phyloP scores from a whole-genome alignment of 2,888 invertebrate genomes.

The Cerastis rubricosa region DNA sequence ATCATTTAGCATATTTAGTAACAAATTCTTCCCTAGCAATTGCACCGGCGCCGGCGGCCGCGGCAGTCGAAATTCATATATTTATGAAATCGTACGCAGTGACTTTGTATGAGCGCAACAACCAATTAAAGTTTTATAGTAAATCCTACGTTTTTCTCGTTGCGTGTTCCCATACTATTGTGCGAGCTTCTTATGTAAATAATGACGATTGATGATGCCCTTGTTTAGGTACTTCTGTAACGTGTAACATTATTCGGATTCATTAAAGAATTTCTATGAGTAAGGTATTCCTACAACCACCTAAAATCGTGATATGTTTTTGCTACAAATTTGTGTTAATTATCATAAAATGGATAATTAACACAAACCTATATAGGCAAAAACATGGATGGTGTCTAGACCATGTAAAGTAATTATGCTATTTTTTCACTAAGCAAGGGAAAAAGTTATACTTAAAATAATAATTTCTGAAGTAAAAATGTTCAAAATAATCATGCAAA shows the following conservation, averaged over 20 bases:
- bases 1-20: conserved; percentile 58
- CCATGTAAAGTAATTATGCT: no score
- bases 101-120: conserved; percentile 62
- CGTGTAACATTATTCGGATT: conserved; percentile 54
- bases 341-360: no score
- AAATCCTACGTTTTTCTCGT: conserved; percentile 66
- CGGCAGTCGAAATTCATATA: conserved; percentile 48
- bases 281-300: no score
- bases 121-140: conserved; percentile 67
- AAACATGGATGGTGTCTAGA: no score
- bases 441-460: no score
- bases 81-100: conserved; percentile 60
- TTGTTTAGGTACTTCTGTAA: conserved; percentile 69
- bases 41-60: conserved; percentile 1
- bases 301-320: no score
- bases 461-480: no score
- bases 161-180: conserved; percentile 75
- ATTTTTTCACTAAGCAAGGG: no score
- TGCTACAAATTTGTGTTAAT: no score
- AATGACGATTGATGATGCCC: conserved; percentile 73
- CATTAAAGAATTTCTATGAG: conserved; percentile 29
- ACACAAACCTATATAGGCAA: no score
- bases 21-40: conserved; percentile 62
- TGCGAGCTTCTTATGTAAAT: conserved; percentile 78
- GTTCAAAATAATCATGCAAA: no score